Evolutionary conservation across 2,113 vertebrate genomes (phyloP).

Genomic region (Ellobius talpinus): DNA sequence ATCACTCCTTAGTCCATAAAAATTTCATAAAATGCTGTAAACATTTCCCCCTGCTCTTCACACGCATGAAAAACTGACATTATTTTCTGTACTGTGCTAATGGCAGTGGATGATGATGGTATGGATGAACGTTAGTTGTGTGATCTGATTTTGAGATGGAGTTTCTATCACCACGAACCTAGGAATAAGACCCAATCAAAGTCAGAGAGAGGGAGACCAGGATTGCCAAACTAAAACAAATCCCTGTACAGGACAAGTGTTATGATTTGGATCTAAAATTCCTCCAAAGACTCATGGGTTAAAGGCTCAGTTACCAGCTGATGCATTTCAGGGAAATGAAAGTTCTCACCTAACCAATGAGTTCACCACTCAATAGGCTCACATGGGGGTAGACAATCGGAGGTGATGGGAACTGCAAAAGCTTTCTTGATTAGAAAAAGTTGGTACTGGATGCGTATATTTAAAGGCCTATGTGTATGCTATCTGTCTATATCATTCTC

Average conservation of each 20-base stretch:
- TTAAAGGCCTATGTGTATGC: background rate
- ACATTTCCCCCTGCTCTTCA: constrained; percentile 52
- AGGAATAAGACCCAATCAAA: constrained; percentile 42
- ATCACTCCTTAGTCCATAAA: constrained; percentile 73
- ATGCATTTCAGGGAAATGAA: background rate
- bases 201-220: background rate
- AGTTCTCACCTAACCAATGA: background rate
- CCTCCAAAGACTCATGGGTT: background rate
- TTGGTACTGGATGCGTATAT: background rate
- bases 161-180: constrained; percentile 1
- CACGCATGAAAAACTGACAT: constrained; percentile 54
- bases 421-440: background rate
- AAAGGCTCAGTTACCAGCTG: background rate
- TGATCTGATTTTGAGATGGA: constrained; percentile 19
- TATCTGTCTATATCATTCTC: background rate
- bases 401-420: background rate
- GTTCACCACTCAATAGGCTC: background rate
- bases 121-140: background rate
- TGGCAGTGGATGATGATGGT: background rate
- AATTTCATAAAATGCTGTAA: constrained; percentile 66
- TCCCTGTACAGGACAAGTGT: background rate
- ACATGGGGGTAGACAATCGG: too few relatives aligned
- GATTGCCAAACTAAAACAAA: constrained; percentile 25
- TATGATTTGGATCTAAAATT: background rate
- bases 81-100: constrained; percentile 42